Conservation (phyloP, 2,888 invertebrate genomes). For the Hyppa rectilinea region DNA sequence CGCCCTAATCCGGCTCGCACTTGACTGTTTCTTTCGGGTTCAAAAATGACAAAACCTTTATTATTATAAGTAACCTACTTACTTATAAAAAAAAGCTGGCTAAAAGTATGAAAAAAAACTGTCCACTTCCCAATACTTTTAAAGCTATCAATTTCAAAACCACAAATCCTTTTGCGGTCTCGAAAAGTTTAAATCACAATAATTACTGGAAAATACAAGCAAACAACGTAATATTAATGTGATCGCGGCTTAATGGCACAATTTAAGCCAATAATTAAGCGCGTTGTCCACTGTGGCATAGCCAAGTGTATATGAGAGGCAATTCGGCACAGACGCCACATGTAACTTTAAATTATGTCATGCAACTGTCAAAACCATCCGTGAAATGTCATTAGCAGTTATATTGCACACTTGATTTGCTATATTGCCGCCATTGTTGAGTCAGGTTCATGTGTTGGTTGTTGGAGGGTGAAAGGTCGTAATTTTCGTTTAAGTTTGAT, state of each 20-base stretch:
- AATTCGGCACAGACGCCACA: conserved; percentile 66
- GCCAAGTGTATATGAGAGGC: conserved; percentile 71
- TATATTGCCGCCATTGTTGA: conserved; percentile 31
- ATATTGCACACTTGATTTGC: conserved; percentile 52
- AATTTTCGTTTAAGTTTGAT: conserved; percentile 12
- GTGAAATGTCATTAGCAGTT: conserved; percentile 54
- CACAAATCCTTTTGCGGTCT: conserved; percentile 40
- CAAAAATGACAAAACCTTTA: no score
- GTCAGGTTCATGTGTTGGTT: conserved; percentile 2
- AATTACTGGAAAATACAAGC: conserved; percentile 40
- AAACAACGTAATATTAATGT: conserved; percentile 47
- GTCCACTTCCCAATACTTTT: conserved; percentile 11
- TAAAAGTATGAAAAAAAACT: no score
- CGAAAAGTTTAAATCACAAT: conserved; percentile 39
- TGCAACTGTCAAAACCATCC: conserved; percentile 65
- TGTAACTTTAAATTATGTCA: conserved; percentile 69
- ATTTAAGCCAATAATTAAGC: conserved; percentile 61
- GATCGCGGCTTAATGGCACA: conserved; percentile 34
- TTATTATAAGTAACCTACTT: no score
- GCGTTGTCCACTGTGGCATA: conserved; percentile 59
- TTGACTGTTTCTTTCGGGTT: neutral
- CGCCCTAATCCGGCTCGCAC: no score
- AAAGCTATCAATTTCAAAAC: conserved; percentile 28
- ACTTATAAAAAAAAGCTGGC: no score
- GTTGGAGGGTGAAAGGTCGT: neutral